Evolutionary conservation across 1,140 invertebrate species (phyloP).

Genomic region (Drosophila biarmipes): DNA sequence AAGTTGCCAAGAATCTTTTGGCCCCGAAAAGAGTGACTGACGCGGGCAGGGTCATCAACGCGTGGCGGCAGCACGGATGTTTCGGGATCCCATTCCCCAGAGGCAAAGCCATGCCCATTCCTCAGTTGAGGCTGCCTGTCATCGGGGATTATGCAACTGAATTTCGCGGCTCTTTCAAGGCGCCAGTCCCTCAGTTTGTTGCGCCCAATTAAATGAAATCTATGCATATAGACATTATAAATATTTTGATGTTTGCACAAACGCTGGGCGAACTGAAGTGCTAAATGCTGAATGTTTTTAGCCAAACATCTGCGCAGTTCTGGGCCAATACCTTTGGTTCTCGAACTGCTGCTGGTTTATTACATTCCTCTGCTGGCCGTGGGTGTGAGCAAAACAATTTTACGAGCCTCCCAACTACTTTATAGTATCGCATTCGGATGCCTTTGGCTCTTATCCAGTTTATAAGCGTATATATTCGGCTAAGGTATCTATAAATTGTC

Average conservation of each 20-base stretch:
- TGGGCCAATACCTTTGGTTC: constrained; percentile 19
- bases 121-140: constrained; percentile 53
- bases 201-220: constrained; percentile 62
- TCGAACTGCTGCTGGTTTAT: constrained; percentile 56
- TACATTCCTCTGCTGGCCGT: constrained; percentile 48
- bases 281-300: constrained; percentile 43
- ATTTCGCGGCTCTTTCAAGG: constrained; percentile 44
- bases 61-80: constrained; percentile 52
- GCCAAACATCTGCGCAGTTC: constrained; percentile 61
- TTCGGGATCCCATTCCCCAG: constrained; percentile 18
- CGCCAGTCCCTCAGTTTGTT: constrained; percentile 35
- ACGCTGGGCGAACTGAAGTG: constrained; percentile 51
- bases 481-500: constrained; percentile 29
- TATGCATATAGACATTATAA: constrained; percentile 57
- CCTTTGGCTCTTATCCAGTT: constrained; percentile 62
- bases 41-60: constrained; percentile 76
- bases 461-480: constrained; percentile 31
- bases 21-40: constrained; percentile 15
- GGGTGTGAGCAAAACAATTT: constrained; percentile 70
- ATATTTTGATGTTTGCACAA: constrained; percentile 38
- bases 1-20: constrained; percentile 58
- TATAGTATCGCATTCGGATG: constrained; percentile 67
- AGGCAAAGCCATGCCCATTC: constrained; percentile 3
- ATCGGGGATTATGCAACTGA: constrained; percentile 71
- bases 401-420: constrained; percentile 69